Conservation (phyloP, 2,113 vertebrate genomes). For the Taxidea taxus region DNA sequence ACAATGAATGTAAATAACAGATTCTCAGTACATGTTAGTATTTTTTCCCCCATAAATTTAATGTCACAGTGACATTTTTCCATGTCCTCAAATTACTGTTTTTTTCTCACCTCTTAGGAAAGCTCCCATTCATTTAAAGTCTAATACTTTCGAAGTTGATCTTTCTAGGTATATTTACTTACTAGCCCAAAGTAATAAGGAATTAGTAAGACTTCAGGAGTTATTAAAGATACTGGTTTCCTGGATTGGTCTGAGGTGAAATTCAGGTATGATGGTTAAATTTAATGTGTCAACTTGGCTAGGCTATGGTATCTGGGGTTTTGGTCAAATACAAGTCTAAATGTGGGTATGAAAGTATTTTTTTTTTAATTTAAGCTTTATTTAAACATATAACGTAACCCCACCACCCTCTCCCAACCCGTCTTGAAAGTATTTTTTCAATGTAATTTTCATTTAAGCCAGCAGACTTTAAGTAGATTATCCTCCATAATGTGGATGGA, state of each 20-base stretch:
- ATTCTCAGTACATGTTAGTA: neutral
- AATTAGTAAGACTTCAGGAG: neutral
- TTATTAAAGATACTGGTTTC: neutral
- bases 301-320: neutral
- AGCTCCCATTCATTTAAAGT: neutral
- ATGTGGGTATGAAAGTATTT: neutral
- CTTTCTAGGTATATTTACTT: neutral
- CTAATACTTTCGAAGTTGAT: neutral
- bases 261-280: neutral
- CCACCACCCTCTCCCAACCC: no score
- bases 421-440: neutral
- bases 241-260: neutral
- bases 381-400: no score
- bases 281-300: neutral
- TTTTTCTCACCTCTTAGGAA: neutral
- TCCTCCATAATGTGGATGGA: neutral
- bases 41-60: neutral
- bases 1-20: neutral
- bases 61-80: neutral
- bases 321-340: neutral
- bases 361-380: conserved; percentile 18
- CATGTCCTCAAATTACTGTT: neutral
- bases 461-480: neutral
- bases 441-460: neutral
- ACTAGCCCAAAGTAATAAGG: neutral